Evolutionary conservation across 2,113 vertebrate genomes (phyloP), one percentile per base, ranked within the genome.

Genomic region (Paradisaea rubra): DNA sequence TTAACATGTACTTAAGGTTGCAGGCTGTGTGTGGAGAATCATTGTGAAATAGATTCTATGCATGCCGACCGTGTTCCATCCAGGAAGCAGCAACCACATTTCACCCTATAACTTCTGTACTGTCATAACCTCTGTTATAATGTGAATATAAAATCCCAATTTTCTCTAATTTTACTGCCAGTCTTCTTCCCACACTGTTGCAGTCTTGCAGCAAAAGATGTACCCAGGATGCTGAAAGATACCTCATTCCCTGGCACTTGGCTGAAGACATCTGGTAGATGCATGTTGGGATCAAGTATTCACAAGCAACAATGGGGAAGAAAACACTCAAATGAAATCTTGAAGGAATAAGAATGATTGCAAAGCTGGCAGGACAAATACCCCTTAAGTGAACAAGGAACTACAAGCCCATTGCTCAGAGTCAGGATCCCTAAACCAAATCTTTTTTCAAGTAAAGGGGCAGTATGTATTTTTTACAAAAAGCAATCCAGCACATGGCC

Each of bases 1-100:
- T 54, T 41, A 68, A 68, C 30, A 35, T 7, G 11, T 35, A 8
- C 30, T 60, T 53, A 19, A n/a, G 17, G 17, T 31, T 74, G 14
- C 30, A 60, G 39, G 6, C 16, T 53, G 5, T n/a, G 24, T 82
- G 61, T 53, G 41, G 30, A 54, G 39, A 68, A 53, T 39, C 45
- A 25, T 60, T 1, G 0, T 68, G 39, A 45, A 74, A 61, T 6
- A 61, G 24, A 81, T 53, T 60, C 21, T 45, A 7, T 47, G 16
- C 35, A 47, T 47, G 24, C 11, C 53, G 45, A 4, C 39, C 0
- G 0, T 42, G 8, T 18, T 60, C 45, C n/a, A 35, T 35, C 39
- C 24, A 54, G 54, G 47, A 82, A 61, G 24, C 31, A 82, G 41
- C 14, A 81, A 88, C 50, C 72, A 44, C 12, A 72, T 65, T 64